These are phyloP conservation scores for Alloscopus bannaensis DNA, from an alignment of 2,888 invertebrate genomes.

Conservation along the genomic window DNA sequence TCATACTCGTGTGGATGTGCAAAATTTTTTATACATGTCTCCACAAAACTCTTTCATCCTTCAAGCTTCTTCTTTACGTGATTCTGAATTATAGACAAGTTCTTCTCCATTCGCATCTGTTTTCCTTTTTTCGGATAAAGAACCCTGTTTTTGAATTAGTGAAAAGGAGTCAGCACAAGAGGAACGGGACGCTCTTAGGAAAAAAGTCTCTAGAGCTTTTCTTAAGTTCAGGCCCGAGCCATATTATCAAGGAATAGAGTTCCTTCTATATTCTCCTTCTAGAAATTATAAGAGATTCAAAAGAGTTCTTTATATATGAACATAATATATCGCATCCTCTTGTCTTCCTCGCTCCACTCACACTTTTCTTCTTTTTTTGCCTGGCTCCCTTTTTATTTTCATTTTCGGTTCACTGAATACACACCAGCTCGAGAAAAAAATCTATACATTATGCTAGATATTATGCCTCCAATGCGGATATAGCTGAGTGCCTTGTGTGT, in stretches of 20 bases:
- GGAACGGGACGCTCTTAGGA: not conserved
- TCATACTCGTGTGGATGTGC: not conserved
- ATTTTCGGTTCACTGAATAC: constrained; percentile 34
- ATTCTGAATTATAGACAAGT: not conserved
- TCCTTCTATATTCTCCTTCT: no score
- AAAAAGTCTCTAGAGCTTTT: no score
- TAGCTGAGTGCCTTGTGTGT: no score
- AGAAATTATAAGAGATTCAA: no score
- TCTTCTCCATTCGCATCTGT: not conserved
- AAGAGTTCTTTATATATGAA: not conserved
- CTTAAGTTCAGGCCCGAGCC: no score
- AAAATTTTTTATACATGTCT: not conserved
- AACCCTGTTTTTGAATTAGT: not conserved
- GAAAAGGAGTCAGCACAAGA: not conserved
- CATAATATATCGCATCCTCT: not conserved
- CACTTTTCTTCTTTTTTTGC: not conserved
- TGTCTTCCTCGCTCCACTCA: constrained; percentile 29
- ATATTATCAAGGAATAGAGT: no score
- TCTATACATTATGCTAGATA: not conserved
- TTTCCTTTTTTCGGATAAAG: no score
- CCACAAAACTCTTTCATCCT: not conserved
- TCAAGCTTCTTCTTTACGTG: not conserved
- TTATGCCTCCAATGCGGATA: not conserved
- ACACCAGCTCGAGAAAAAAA: not conserved
- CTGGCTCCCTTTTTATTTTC: constrained; percentile 22